phyloP scores from a whole-genome alignment of 2,113 vertebrate species.

The Brachypteracias leptosomus region DNA sequence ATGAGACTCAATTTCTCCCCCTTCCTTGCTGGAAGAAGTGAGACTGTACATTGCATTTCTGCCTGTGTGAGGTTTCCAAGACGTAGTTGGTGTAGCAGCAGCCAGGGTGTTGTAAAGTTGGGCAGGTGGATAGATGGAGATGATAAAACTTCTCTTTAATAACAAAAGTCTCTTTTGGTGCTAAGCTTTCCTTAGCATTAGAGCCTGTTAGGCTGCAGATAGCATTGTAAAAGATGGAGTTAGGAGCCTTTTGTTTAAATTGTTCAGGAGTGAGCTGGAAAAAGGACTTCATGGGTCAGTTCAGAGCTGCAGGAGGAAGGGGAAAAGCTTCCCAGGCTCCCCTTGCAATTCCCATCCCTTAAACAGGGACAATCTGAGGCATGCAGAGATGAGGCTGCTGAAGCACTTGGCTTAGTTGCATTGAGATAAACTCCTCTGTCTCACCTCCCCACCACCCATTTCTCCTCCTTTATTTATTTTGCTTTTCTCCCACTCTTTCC shows the following conservation, averaged over 20 bases:
- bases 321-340: background rate
- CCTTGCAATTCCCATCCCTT: background rate
- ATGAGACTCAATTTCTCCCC: background rate
- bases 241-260: background rate
- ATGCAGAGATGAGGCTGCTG: background rate
- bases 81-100: background rate
- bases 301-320: background rate
- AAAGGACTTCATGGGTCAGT: background rate
- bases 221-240: background rate
- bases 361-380: background rate
- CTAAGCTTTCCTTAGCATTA: background rate
- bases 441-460: background rate
- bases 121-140: background rate
- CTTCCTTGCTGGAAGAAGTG: rapidly evolving
- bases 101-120: background rate
- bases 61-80: rapidly evolving
- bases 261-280: background rate
- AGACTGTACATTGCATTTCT: rapidly evolving
- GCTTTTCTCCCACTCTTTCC: background rate
- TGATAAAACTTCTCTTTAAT: background rate
- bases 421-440: background rate
- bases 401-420: background rate
- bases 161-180: background rate
- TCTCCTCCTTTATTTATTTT: background rate
- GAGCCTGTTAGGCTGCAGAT: background rate